Conservation (phyloP, 2,888 invertebrate genomes). For the Drosophila macrospina region DNA sequence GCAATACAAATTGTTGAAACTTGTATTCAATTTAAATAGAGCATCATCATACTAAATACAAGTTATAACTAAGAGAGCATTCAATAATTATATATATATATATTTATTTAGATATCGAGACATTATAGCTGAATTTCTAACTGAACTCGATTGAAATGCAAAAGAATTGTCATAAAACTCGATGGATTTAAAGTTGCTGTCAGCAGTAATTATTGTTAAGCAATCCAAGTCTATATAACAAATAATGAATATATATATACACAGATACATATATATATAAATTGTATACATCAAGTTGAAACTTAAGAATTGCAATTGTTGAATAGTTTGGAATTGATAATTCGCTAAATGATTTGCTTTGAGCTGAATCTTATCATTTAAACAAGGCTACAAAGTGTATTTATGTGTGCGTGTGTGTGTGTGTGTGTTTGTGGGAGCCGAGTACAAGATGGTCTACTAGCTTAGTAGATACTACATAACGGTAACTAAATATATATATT, state of each 20-base stretch:
- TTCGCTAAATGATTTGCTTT: constrained; percentile 14
- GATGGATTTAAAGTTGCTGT: background rate
- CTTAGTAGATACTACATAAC: constrained; percentile 2
- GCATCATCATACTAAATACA: constrained; percentile 21
- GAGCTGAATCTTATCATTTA: constrained; percentile 24
- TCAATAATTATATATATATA: constrained; percentile 7
- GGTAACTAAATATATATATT: constrained; percentile 17
- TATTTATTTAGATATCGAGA: constrained; percentile 10
- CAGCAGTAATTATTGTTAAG: background rate
- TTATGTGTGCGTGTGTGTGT: too few species aligned
- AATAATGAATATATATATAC: background rate
- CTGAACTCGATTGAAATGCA: constrained; percentile 45
- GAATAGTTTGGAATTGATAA: constrained; percentile 1
- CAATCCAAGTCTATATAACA: constrained; percentile 1
- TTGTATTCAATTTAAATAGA: constrained; percentile 27
- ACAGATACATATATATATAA: background rate
- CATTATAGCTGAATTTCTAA: constrained; percentile 15
- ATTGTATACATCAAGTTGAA: constrained; percentile 7
- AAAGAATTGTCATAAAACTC: constrained; percentile 15
- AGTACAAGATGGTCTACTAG: constrained; percentile 7
- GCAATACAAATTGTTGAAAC: constrained; percentile 42
- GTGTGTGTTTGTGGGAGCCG: background rate
- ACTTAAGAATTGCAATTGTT: constrained; percentile 7
- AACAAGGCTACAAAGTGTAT: constrained; percentile 14
- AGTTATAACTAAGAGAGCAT: constrained; percentile 38